Conservation (phyloP, 2,797 vertebrate genomes). For the Bryconaethiops microstoma region DNA sequence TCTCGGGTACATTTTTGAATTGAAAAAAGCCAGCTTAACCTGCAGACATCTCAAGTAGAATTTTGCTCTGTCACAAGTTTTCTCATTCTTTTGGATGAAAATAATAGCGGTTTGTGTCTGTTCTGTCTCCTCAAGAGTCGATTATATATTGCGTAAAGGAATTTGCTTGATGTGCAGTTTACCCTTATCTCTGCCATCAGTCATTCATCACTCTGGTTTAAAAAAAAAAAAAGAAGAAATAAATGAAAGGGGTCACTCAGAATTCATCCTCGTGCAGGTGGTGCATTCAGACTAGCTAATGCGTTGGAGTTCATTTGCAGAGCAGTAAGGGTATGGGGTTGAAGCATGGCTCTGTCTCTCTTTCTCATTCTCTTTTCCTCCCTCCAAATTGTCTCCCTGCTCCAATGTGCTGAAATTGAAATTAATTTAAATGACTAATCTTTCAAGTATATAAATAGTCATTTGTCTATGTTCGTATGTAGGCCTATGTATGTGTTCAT, state of each 20-base stretch:
- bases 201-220: not conserved
- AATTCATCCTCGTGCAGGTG: conserved; percentile 8
- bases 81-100: not conserved
- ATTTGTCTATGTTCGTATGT: too few relatives aligned
- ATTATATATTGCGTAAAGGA: conserved; percentile 2
- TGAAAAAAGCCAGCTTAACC: too few relatives aligned
- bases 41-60: not conserved
- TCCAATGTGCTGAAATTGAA: not conserved
- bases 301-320: not conserved
- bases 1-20: not conserved
- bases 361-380: not conserved
- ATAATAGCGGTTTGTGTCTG: not conserved
- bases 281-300: conserved; percentile 17
- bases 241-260: not conserved
- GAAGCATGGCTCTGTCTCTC: not conserved
- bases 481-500: too few relatives aligned
- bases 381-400: not conserved
- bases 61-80: not conserved
- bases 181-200: not conserved
- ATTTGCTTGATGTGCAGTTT: not conserved
- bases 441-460: too few relatives aligned
- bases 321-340: not conserved
- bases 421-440: not conserved
- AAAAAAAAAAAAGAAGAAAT: conserved; percentile 3
- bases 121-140: not conserved